Percentiles rank a stretch among this genome's conserved stretches.
phyloP scores from a whole-genome alignment of 1,140 invertebrate species.

The Cotesia chilonis region DNA sequence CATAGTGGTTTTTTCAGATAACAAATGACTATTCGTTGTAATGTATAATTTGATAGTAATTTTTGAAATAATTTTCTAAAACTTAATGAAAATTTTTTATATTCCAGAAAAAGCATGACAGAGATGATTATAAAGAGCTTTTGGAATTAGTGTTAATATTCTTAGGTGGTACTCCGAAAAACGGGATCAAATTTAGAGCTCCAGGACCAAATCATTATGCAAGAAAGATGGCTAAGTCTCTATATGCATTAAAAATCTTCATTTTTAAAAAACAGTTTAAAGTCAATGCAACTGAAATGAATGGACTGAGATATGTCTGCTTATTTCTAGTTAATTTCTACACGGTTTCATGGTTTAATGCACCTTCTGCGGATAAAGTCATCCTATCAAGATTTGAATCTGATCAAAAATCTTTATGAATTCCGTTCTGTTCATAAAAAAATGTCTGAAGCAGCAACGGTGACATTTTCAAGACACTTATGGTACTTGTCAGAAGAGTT shows the following conservation, averaged over 20 bases:
- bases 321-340: slow-evolving; percentile 18
- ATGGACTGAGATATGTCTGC: slow-evolving; percentile 11
- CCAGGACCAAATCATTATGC: slow-evolving; percentile 4
- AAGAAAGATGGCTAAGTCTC: neutral
- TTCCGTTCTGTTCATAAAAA: neutral
- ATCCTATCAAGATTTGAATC: slow-evolving; percentile 7
- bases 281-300: neutral
- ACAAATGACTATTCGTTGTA: too few species aligned
- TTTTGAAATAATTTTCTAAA: too few species aligned
- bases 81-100: too few species aligned
- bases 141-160: too few species aligned
- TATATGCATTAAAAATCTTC: slow-evolving; percentile 8
- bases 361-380: neutral
- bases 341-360: slow-evolving; percentile 5
- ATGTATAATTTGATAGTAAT: too few species aligned
- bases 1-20: too few species aligned
- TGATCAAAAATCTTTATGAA: neutral
- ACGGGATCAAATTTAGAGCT: slow-evolving; percentile 1
- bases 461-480: neutral
- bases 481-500: too few species aligned
- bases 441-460: neutral
- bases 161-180: neutral
- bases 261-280: slow-evolving; percentile 5
- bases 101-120: too few species aligned
- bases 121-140: too few species aligned